Evolutionary conservation across 92 coral and sea anemone genomes (phyloP).

Genomic region (Zoanthus solanderi): DNA sequence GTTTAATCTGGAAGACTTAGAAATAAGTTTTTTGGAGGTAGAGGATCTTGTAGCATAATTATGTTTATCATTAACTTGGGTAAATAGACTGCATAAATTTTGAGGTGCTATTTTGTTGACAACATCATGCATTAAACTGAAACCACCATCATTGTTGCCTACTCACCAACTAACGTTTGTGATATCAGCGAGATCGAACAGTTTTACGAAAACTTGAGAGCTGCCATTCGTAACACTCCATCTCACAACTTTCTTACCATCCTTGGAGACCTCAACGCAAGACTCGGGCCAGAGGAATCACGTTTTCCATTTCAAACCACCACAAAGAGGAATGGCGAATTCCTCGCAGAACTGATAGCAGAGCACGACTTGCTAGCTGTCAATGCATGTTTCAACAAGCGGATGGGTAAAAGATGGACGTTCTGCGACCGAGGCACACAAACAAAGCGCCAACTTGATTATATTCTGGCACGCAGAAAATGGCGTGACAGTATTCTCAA

Average conservation of each 20-base stretch:
- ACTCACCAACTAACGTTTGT: background rate
- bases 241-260: constrained; percentile 11
- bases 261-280: constrained; percentile 5
- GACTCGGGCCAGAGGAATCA: background rate
- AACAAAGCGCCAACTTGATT: background rate
- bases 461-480: constrained; percentile 14
- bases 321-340: background rate
- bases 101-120: too few relatives aligned
- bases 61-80: too few relatives aligned
- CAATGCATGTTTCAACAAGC: background rate
- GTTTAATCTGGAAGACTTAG: too few relatives aligned
- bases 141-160: background rate
- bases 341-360: constrained; percentile 1
- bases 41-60: too few relatives aligned
- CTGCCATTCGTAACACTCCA: constrained; percentile 3
- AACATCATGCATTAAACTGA: background rate
- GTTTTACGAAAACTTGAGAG: constrained; percentile 4
- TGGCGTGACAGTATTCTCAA: constrained; percentile 63
- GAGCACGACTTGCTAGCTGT: constrained; percentile 3
- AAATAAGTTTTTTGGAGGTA: too few relatives aligned
- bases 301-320: constrained; percentile 1
- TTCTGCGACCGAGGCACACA: background rate
- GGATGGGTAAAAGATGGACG: constrained; percentile 6
- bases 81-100: too few relatives aligned
- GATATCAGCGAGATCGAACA: background rate